phyloP scores from a whole-genome alignment of 2,797 vertebrate genomes.

The Spondyliosoma cantharus region DNA sequence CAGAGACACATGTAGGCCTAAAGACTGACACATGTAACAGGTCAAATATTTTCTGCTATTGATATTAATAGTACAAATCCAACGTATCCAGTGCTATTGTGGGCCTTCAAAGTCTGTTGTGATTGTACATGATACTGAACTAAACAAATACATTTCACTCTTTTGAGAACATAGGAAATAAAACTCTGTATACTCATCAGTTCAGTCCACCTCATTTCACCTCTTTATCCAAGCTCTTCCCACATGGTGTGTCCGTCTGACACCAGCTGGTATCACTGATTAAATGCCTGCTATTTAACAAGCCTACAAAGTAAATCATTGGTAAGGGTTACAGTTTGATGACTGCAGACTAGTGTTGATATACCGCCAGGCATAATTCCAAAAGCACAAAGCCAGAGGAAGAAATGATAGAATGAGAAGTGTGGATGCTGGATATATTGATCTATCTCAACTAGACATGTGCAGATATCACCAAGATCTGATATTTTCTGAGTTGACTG shows the following conservation, averaged over 20 bases:
- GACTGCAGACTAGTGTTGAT: conserved; percentile 67
- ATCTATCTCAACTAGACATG: conserved; percentile 29
- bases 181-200: not conserved
- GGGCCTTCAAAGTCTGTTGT: not conserved
- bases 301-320: conserved; percentile 64
- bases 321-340: conserved; percentile 67
- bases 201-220: conserved; percentile 9
- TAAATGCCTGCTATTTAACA: conserved; percentile 67
- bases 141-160: not conserved
- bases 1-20: not conserved
- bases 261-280: conserved; percentile 66
- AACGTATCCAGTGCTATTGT: not conserved
- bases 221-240: conserved; percentile 31
- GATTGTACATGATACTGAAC: not conserved
- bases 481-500: conserved; percentile 1
- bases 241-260: conserved; percentile 26
- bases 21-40: too few species aligned
- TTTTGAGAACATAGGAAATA: not conserved
- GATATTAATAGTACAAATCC: too few species aligned
- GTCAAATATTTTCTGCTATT: too few species aligned
- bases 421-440: conserved; percentile 17
- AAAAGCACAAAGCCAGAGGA: conserved; percentile 46
- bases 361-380: conserved; percentile 58
- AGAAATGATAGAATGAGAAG: conserved; percentile 32
- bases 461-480: conserved; percentile 35